Percentiles rank a stretch among this genome's conserved stretches.
These are phyloP conservation scores for Anarrhichthys ocellatus DNA, from an alignment of 2,113 vertebrate species.

Conservation along the genomic window DNA sequence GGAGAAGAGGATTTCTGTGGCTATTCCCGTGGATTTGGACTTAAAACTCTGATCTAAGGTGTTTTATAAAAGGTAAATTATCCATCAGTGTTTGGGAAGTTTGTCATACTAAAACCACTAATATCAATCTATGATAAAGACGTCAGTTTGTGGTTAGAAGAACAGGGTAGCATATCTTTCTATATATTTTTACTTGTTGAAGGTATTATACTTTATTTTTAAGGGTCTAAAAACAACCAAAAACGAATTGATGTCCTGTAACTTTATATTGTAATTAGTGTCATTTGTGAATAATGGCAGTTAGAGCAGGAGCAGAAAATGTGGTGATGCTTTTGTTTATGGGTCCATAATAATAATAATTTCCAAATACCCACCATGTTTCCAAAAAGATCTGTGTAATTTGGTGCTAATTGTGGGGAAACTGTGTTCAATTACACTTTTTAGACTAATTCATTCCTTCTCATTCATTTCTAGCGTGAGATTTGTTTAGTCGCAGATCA, in stretches of 20 bases:
- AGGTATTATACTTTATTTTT: background rate
- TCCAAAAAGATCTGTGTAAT: conserved; percentile 13
- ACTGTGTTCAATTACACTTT: background rate
- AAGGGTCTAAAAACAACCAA: background rate
- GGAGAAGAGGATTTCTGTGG: background rate
- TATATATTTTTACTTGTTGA: background rate
- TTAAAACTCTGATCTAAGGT: background rate
- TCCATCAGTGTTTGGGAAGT: background rate
- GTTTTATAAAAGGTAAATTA: background rate
- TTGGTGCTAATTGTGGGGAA: background rate
- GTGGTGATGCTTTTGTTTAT: background rate
- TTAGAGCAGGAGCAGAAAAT: background rate
- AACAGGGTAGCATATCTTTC: background rate
- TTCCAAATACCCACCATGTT: background rate
- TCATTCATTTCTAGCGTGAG: background rate
- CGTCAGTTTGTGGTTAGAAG: background rate
- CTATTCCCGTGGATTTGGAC: background rate
- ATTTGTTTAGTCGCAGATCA: background rate
- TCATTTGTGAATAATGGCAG: background rate
- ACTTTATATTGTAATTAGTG: background rate
- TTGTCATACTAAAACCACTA: background rate
- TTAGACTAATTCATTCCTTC: background rate
- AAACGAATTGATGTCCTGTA: background rate
- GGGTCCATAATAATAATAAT: background rate
- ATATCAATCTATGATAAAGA: background rate